Evolutionary conservation across 2,888 invertebrate species (phyloP).

Genomic region (Ornithoptera alexandrae): DNA sequence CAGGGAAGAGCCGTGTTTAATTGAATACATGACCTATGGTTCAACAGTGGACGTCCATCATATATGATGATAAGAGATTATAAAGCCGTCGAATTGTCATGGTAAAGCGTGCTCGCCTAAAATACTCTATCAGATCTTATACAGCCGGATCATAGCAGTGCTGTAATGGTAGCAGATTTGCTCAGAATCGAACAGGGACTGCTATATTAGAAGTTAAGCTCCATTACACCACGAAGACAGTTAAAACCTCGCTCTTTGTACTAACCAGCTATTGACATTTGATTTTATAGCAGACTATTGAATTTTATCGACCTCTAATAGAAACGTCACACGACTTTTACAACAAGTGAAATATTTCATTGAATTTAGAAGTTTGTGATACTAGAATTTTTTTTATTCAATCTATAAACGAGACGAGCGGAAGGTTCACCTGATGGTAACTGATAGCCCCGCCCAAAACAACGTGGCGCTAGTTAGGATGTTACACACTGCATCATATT

Average conservation of each 20-base stretch:
- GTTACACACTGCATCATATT: no score
- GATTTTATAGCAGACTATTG: slow-evolving; percentile 51
- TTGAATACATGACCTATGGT: no score
- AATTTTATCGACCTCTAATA: slow-evolving; percentile 30
- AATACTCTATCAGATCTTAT: slow-evolving; percentile 35
- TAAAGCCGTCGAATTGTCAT: no score
- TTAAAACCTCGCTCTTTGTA: not conserved
- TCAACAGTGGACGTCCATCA: no score
- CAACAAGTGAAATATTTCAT: not conserved
- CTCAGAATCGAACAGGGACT: slow-evolving; percentile 19
- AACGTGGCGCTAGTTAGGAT: no score
- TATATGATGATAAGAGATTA: no score
- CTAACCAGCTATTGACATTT: slow-evolving; percentile 30
- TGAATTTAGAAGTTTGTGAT: not conserved
- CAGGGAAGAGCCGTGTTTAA: no score
- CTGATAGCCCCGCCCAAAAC: no score
- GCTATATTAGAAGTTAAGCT: slow-evolving; percentile 7
- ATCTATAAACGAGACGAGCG: not conserved
- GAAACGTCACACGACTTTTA: slow-evolving; percentile 3
- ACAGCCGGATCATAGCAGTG: not conserved
- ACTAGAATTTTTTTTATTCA: not conserved
- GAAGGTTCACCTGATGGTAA: no score
- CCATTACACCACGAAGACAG: slow-evolving; percentile 32
- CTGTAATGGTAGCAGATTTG: no score
- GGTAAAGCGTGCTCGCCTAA: not conserved